Evolutionary conservation across 2,113 vertebrate genomes (phyloP).

Genomic region (Gymnarchus niloticus): DNA sequence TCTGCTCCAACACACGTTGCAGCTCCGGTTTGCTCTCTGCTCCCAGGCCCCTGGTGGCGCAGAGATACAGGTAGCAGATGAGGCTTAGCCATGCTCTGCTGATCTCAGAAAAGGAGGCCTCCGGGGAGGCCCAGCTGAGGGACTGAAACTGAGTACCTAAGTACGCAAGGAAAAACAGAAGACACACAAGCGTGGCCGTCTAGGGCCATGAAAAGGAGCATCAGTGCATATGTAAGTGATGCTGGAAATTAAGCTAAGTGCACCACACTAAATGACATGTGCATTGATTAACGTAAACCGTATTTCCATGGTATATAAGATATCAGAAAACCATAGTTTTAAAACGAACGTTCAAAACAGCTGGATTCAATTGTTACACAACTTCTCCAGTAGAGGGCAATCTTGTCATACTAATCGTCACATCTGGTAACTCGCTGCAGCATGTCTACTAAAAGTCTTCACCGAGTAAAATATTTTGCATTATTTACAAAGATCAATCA

Average conservation of each 20-base stretch:
- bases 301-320: neutral
- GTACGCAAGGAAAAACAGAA: neutral
- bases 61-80: neutral
- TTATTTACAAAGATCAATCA: neutral
- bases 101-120: neutral
- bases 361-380: neutral
- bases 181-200: neutral
- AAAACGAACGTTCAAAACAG: neutral
- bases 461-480: no score
- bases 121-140: neutral
- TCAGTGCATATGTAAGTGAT: no score
- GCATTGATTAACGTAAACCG: neutral
- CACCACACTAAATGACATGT: neutral
- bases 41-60: slow-evolving; percentile 52
- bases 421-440: neutral
- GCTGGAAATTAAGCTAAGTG: no score
- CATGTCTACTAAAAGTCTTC: no score
- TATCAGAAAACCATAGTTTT: neutral
- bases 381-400: slow-evolving; percentile 40
- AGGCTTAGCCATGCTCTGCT: neutral
- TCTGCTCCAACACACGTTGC: slow-evolving; percentile 83
- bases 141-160: neutral
- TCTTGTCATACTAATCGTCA: slow-evolving; percentile 18
- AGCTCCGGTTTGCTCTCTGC: slow-evolving; percentile 85
- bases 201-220: neutral